Percentiles rank a stretch among this genome's conserved stretches.
Conservation (phyloP, 1,140 invertebrate genomes). For the Drosophila pallidifrons region DNA sequence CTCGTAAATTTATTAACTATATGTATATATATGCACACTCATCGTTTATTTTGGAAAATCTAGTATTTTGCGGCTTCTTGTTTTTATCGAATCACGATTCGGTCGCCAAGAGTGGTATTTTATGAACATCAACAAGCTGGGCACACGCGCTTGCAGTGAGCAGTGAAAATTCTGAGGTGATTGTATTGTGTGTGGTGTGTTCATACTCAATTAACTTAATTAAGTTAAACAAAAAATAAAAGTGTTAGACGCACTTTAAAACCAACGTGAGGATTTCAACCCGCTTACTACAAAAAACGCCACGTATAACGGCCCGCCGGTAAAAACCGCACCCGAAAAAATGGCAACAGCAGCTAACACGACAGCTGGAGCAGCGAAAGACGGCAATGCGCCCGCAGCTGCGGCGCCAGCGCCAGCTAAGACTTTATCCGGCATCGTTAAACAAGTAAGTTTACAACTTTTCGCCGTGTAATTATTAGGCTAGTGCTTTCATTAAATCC, state of each 20-base stretch:
- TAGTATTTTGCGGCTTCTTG: slow-evolving; percentile 14
- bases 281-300: slow-evolving; percentile 54
- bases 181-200: slow-evolving; percentile 70
- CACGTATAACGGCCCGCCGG: slow-evolving; percentile 61
- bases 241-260: slow-evolving; percentile 66
- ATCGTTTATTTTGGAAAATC: background rate
- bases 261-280: slow-evolving; percentile 52
- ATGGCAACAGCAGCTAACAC: slow-evolving; percentile 81
- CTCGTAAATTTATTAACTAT: slow-evolving; percentile 9
- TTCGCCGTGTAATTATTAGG: slow-evolving; percentile 2
- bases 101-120: slow-evolving; percentile 28
- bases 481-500: background rate
- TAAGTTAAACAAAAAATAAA: slow-evolving; percentile 61
- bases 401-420: slow-evolving; percentile 61
- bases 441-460: slow-evolving; percentile 71
- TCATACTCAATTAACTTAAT: slow-evolving; percentile 79
- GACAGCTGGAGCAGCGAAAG: slow-evolving; percentile 81
- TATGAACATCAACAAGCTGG: slow-evolving; percentile 8
- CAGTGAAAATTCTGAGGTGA: slow-evolving; percentile 69
- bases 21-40: slow-evolving; percentile 19
- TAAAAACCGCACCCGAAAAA: slow-evolving; percentile 67
- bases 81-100: background rate
- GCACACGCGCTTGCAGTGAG: slow-evolving; percentile 35
- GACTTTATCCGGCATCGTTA: slow-evolving; percentile 76
- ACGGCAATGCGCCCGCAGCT: slow-evolving; percentile 61